Evolutionary conservation across 2,113 vertebrate genomes (phyloP).

Genomic region (Barbus barbus): DNA sequence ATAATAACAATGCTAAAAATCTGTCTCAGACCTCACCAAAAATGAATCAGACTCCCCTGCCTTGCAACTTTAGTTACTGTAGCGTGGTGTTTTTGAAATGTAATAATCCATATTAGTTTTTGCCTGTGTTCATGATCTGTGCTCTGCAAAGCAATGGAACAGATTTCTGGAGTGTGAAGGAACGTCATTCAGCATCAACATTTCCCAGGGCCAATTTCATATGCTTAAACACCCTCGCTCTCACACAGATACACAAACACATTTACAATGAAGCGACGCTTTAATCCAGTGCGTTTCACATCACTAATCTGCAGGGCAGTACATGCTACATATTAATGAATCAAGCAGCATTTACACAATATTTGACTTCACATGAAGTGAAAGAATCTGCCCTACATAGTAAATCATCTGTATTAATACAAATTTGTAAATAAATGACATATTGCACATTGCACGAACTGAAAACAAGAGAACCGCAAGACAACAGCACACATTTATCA

Average conservation of each 20-base stretch:
- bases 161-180: constrained; percentile 26
- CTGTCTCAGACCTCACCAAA: background rate
- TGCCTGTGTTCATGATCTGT: constrained; percentile 3
- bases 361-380: background rate
- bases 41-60: background rate
- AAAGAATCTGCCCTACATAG: background rate
- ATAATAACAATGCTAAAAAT: too few relatives aligned
- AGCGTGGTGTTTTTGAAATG: background rate
- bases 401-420: background rate
- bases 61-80: background rate
- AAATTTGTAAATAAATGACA: background rate
- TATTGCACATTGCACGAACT: background rate
- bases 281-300: background rate
- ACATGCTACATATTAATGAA: background rate
- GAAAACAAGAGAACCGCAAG: background rate
- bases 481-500: background rate
- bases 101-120: background rate
- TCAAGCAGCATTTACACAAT: background rate
- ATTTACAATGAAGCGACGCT: background rate
- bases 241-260: background rate
- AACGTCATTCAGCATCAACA: background rate
- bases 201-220: constrained; percentile 25
- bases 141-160: background rate
- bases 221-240: constrained; percentile 7
- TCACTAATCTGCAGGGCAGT: background rate